These are phyloP conservation scores for Ptilonorhynchus violaceus DNA, from an alignment of 2,113 vertebrate genomes.

Conservation along the genomic window DNA sequence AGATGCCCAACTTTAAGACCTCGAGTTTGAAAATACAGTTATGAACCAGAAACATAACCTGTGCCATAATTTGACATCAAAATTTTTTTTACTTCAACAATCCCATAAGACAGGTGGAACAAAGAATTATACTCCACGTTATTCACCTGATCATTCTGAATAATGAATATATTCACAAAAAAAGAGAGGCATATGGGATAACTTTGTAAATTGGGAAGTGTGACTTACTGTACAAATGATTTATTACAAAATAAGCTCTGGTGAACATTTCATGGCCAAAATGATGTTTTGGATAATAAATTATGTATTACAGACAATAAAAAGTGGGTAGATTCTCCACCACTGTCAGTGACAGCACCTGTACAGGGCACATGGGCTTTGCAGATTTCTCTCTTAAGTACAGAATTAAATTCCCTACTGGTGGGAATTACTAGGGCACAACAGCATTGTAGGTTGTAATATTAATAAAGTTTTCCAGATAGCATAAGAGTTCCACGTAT, in stretches of 20 bases:
- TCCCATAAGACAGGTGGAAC: background rate
- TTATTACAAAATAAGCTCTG: background rate
- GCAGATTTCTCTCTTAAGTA: background rate
- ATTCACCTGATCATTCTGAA: background rate
- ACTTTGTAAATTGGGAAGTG: background rate
- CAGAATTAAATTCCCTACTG: background rate
- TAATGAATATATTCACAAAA: background rate
- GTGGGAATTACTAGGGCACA: background rate
- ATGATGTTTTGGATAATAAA: background rate
- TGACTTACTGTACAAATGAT: background rate
- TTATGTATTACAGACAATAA: background rate
- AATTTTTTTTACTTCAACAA: background rate
- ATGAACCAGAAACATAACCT: background rate
- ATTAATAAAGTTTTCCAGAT: background rate
- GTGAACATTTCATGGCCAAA: background rate
- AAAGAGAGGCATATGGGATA: background rate
- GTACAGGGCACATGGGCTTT: background rate
- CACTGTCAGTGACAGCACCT: background rate
- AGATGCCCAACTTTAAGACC: background rate
- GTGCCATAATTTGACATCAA: background rate
- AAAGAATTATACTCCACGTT: background rate
- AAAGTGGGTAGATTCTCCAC: background rate
- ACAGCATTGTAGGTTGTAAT: background rate
- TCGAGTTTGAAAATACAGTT: background rate
- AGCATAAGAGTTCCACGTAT: fast-evolving